A percentile compares a stretch with the other conserved stretches of the same genome.
phyloP scores from a whole-genome alignment of 2,888 invertebrate genomes.

The Pyrrhosoma nymphula region DNA sequence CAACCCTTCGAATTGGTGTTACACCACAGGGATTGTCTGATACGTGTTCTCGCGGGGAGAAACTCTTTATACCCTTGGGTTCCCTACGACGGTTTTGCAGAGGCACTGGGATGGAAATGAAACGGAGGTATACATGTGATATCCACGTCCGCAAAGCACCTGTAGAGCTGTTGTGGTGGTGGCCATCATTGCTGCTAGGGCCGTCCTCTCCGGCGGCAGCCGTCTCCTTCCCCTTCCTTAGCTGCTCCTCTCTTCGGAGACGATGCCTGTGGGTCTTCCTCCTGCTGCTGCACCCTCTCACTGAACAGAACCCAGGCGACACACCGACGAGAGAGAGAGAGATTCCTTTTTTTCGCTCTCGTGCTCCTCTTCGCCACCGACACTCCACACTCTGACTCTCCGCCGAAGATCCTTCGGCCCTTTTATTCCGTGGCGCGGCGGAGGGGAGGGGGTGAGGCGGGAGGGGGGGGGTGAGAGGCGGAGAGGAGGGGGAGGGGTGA shows the following conservation, averaged over 20 bases:
- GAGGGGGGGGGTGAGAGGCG: neutral
- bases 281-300: neutral
- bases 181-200: neutral
- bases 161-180: neutral
- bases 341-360: neutral
- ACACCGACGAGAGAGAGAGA: neutral
- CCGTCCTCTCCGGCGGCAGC: neutral
- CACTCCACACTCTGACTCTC: conserved; percentile 20
- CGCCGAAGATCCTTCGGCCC: neutral
- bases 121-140: neutral
- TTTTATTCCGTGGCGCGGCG: neutral
- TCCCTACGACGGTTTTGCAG: neutral
- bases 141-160: conserved; percentile 15
- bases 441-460: neutral
- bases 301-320: neutral
- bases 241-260: too few relatives aligned
- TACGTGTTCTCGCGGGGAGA: neutral
- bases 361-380: neutral
- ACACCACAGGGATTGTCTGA: too few relatives aligned
- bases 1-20: too few relatives aligned
- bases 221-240: too few relatives aligned
- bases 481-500: neutral
- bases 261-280: too few relatives aligned
- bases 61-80: neutral
- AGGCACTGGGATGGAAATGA: neutral